Conservation (phyloP, 2,113 vertebrate genomes). For the Poeciliopsis prolifica region DNA sequence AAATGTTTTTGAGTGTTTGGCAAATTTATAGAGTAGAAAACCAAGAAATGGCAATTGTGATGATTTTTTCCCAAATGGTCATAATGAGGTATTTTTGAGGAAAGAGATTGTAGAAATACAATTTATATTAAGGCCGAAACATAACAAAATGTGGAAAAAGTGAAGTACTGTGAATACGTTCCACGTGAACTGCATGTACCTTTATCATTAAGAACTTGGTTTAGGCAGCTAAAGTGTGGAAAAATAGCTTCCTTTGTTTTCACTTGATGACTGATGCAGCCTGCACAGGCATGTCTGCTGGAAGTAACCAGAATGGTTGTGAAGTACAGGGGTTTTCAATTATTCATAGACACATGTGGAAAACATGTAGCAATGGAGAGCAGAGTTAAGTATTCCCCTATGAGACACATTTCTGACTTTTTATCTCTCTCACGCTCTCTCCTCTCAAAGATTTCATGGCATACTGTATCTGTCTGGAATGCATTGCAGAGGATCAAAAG, state of each 20-base stretch:
- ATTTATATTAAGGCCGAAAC: too few relatives aligned
- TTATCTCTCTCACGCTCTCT: slow-evolving; percentile 10
- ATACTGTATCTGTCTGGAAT: slow-evolving; percentile 35
- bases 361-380: slow-evolving; percentile 60
- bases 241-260: neutral
- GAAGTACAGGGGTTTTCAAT: slow-evolving; percentile 50
- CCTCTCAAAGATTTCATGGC: slow-evolving; percentile 15
- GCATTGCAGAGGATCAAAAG: slow-evolving; percentile 51
- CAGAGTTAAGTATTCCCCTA: slow-evolving; percentile 34
- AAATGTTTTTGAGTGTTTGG: too few relatives aligned
- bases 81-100: too few relatives aligned
- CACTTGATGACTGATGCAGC: neutral
- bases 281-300: neutral
- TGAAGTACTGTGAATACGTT: too few relatives aligned
- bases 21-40: too few relatives aligned
- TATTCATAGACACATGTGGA: slow-evolving; percentile 58
- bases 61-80: too few relatives aligned
- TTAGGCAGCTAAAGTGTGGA: neutral
- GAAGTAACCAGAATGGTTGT: slow-evolving; percentile 26
- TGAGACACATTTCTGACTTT: slow-evolving; percentile 21
- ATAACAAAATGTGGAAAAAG: too few relatives aligned
- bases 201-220: neutral
- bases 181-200: too few relatives aligned
- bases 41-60: too few relatives aligned
- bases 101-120: too few relatives aligned